A percentile compares a stretch with the other conserved stretches of the same genome.
Conservation (phyloP, 1,140 invertebrate species). For the Drosophila ogumai region DNA sequence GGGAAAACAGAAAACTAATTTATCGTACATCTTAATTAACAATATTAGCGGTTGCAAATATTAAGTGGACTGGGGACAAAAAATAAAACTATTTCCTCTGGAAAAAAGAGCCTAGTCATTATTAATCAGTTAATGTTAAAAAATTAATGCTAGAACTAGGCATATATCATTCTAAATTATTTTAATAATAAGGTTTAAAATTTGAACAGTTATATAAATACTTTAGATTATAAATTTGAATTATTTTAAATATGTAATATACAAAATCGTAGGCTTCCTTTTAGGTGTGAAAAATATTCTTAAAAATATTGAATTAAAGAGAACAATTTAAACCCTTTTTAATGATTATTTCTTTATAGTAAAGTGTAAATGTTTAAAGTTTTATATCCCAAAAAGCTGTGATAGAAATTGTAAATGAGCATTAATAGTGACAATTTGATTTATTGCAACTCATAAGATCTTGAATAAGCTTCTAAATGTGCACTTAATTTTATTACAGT, state of each 20-base stretch:
- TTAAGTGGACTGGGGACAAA: not conserved
- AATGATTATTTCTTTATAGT: not conserved
- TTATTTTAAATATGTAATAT: no score
- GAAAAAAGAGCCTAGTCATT: not conserved
- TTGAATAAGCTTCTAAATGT: not conserved
- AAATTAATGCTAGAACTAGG: not conserved
- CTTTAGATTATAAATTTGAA: no score
- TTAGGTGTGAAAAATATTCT: no score
- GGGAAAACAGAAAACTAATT: not conserved
- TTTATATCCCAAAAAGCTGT: not conserved
- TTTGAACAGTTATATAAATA: no score
- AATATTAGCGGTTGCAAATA: not conserved
- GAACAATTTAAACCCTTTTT: no score
- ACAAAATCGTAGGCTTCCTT: no score
- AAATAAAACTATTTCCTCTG: not conserved
- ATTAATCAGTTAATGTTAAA: not conserved
- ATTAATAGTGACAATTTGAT: constrained; percentile 1
- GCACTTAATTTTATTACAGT: not conserved
- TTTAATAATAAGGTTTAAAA: no score
- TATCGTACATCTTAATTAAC: constrained; percentile 14
- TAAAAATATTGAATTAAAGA: no score
- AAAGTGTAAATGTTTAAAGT: not conserved
- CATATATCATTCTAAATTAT: not conserved
- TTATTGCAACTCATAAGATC: not conserved
- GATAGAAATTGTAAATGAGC: not conserved